Conservation (phyloP, 2,113 vertebrate species). For the Phalacrocorax aristotelis region DNA sequence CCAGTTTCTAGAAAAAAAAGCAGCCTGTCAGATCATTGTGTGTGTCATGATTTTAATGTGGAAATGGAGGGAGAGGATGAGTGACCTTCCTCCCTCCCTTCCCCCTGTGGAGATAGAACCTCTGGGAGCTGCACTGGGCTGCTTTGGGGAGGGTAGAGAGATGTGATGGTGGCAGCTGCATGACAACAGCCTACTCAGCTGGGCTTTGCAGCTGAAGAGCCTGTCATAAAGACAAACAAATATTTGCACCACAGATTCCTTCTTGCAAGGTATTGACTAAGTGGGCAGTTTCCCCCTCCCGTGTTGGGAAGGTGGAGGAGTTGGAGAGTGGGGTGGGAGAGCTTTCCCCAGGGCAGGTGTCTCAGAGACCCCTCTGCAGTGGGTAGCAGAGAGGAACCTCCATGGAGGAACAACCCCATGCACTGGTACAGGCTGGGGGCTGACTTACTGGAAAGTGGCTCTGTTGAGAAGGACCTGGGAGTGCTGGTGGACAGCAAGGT, state of each 20-base stretch:
- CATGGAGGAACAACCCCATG: background rate
- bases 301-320: background rate
- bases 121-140: background rate
- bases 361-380: background rate
- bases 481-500: too few species aligned
- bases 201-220: background rate
- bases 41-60: background rate
- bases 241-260: background rate
- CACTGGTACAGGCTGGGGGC: too few species aligned
- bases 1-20: background rate
- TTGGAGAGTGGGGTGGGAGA: background rate
- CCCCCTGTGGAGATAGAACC: background rate
- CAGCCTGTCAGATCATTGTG: background rate
- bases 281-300: background rate
- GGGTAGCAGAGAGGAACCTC: background rate
- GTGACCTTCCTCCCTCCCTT: background rate
- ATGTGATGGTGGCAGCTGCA: background rate
- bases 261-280: background rate
- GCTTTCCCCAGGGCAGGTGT: background rate
- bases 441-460: too few species aligned
- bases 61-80: background rate
- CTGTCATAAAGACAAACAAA: background rate
- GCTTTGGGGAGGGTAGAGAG: background rate
- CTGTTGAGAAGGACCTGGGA: too few species aligned
- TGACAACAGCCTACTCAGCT: background rate